These are phyloP conservation scores for Platycercus adscitus DNA, from an alignment of 2,113 vertebrate genomes.

Conservation along the genomic window DNA sequence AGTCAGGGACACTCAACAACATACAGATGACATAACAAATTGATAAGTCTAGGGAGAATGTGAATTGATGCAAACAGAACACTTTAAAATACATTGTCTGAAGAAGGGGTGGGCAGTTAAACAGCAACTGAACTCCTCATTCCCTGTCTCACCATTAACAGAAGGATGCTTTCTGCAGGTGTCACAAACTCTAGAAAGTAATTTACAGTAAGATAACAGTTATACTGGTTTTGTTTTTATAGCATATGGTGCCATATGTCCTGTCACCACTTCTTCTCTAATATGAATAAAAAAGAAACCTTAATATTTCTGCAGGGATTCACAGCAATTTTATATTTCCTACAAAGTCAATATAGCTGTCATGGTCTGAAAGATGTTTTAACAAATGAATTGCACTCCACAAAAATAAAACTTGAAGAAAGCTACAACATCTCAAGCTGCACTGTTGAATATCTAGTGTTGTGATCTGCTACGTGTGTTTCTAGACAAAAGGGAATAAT, in stretches of 20 bases:
- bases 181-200: not conserved
- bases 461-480: not conserved
- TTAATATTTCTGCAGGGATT: not conserved
- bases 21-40: fast-evolving
- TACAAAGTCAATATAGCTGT: not conserved
- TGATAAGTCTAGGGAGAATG: not conserved
- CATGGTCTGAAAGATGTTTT: not conserved
- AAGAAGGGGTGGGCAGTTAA: not conserved
- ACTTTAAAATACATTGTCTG: not conserved
- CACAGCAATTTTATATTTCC: not conserved
- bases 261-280: not conserved
- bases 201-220: not conserved
- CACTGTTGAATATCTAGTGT: not conserved
- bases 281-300: not conserved
- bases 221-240: not conserved
- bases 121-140: not conserved
- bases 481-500: not conserved
- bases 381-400: not conserved
- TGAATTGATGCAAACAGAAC: not conserved
- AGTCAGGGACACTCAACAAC: not conserved
- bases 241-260: not conserved
- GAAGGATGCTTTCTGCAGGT: not conserved
- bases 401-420: not conserved
- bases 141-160: not conserved
- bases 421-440: not conserved